These are phyloP conservation scores for Colossoma macropomum DNA, from an alignment of 2,113 vertebrate species.

Conservation along the genomic window DNA sequence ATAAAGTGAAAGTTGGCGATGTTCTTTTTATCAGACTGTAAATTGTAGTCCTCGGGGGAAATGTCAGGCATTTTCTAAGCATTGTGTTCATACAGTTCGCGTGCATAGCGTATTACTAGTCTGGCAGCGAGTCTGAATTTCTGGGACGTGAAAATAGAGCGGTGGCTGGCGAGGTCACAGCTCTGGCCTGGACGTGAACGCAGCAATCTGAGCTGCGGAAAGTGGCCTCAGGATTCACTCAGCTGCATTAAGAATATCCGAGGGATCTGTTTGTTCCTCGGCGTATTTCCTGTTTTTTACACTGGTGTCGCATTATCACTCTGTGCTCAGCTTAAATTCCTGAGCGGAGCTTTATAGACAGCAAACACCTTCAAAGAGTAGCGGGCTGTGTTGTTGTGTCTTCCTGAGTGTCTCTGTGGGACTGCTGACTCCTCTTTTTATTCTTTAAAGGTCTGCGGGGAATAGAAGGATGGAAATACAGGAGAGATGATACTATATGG, in stretches of 20 bases:
- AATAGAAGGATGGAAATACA: neutral
- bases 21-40: no score
- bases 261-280: neutral
- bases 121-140: neutral
- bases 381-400: neutral
- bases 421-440: neutral
- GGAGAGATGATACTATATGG: neutral
- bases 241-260: neutral
- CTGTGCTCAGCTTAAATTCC: slow-evolving; percentile 3
- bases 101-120: neutral
- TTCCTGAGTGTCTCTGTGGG: neutral
- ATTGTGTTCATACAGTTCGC: neutral
- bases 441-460: neutral
- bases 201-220: neutral
- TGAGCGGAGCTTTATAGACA: neutral
- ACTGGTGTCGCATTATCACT: neutral
- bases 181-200: neutral
- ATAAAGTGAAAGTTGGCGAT: no score
- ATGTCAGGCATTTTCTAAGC: no score
- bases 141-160: neutral
- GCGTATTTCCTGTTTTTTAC: neutral
- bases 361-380: neutral
- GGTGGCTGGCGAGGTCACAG: neutral
- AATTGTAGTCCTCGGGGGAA: no score
- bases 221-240: neutral